phyloP scores from a whole-genome alignment of 2,888 invertebrate genomes.

The Coelogynopora nodosa region DNA sequence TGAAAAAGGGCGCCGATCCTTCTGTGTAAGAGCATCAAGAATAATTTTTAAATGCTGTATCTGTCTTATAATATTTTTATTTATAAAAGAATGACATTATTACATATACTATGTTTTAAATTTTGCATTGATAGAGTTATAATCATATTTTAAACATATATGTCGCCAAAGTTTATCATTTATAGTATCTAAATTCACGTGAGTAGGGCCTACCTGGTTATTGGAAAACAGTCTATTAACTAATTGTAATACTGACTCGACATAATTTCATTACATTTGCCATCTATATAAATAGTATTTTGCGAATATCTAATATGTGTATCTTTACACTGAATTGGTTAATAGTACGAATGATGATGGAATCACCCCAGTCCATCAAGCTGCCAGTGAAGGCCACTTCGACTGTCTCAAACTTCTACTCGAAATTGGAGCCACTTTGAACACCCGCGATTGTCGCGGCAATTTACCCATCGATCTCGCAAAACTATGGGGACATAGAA shows the following conservation, averaged over 20 bases:
- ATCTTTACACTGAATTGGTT: too few relatives aligned
- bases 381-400: slow-evolving; percentile 61
- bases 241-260: too few relatives aligned
- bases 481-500: slow-evolving; percentile 60
- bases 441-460: slow-evolving; percentile 56
- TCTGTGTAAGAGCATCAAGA: slow-evolving; percentile 54
- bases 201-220: too few relatives aligned
- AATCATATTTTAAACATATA: too few relatives aligned
- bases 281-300: too few relatives aligned
- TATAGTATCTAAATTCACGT: too few relatives aligned
- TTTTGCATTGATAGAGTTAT: neutral
- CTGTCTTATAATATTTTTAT: neutral
- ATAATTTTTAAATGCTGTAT: neutral
- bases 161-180: too few relatives aligned
- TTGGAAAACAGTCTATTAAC: too few relatives aligned
- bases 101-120: too few relatives aligned
- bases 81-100: too few relatives aligned
- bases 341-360: slow-evolving; percentile 60
- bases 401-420: slow-evolving; percentile 59
- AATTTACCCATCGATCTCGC: slow-evolving; percentile 61
- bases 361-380: slow-evolving; percentile 60
- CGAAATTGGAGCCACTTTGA: slow-evolving; percentile 55
- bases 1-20: slow-evolving; percentile 57
- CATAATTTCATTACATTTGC: too few relatives aligned
- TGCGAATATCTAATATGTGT: too few relatives aligned